Conservation (phyloP, 2,888 invertebrate species). For the Thecocarcelia acutangulata region DNA sequence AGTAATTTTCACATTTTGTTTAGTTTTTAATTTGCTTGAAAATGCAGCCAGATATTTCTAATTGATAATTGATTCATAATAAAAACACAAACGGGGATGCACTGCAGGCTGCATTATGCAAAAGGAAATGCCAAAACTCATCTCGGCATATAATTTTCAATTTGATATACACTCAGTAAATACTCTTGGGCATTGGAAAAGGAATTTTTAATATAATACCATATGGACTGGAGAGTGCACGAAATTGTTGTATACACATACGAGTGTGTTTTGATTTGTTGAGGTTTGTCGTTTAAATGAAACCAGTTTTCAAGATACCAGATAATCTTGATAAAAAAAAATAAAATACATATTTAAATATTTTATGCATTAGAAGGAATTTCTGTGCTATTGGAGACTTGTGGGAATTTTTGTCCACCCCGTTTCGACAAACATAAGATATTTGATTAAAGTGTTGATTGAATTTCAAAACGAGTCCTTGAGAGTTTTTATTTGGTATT, state of each 20-base stretch:
- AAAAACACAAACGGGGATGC: constrained; percentile 16
- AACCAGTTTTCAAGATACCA: constrained; percentile 33
- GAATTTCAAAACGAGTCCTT: not conserved
- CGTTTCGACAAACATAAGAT: not conserved
- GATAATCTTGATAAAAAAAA: constrained; percentile 29
- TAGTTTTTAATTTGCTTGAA: not conserved
- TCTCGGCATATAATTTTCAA: constrained; percentile 46
- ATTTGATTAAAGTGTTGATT: not conserved
- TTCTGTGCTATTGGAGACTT: not conserved
- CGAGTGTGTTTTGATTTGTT: constrained; percentile 21
- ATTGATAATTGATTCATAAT: constrained; percentile 62
- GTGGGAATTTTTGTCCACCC: constrained; percentile 34
- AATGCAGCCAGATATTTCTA: constrained; percentile 58
- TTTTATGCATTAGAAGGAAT: constrained; percentile 27
- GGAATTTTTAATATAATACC: not conserved
- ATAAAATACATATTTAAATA: constrained; percentile 39
- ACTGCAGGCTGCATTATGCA: constrained; percentile 20
- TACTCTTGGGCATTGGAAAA: constrained; percentile 1
- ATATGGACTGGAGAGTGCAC: constrained; percentile 28
- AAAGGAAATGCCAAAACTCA: constrained; percentile 49
- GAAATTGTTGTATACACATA: constrained; percentile 1
- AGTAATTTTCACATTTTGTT: not conserved
- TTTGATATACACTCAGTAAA: constrained; percentile 41
- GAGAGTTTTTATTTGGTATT: not conserved
- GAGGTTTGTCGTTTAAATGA: constrained; percentile 14